phyloP scores from a whole-genome alignment of 1,140 invertebrate genomes.

The Lordiphosa stackelbergi region DNA sequence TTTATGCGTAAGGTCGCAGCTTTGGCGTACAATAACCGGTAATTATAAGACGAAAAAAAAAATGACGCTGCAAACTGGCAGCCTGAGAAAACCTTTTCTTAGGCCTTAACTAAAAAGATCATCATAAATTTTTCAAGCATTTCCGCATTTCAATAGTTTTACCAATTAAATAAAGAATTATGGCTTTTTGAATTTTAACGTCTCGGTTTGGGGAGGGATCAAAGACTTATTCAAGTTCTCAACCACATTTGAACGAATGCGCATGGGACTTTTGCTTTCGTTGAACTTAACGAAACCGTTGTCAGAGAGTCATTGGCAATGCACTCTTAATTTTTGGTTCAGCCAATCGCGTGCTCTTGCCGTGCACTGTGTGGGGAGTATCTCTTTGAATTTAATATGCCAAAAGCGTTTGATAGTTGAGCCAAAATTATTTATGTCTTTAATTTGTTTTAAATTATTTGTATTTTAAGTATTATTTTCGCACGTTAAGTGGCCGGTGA shows the following conservation, averaged over 20 bases:
- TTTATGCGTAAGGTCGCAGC: conserved; percentile 71
- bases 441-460: conserved; percentile 11
- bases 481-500: not conserved
- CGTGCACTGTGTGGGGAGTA: conserved; percentile 4
- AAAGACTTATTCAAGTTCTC: conserved; percentile 42
- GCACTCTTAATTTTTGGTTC: conserved; percentile 8
- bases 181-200: conserved; percentile 38
- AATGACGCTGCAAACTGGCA: conserved; percentile 59
- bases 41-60: conserved; percentile 57
- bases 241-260: conserved; percentile 47
- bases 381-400: conserved; percentile 20
- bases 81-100: conserved; percentile 52
- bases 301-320: conserved; percentile 9
- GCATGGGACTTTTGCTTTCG: conserved; percentile 49
- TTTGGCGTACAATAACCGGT: conserved; percentile 68
- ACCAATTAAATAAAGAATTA: conserved; percentile 22
- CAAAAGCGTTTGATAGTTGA: conserved; percentile 10
- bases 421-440: too few relatives aligned
- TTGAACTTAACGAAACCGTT: conserved; percentile 37
- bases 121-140: conserved; percentile 56
- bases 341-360: conserved; percentile 1
- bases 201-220: not conserved
- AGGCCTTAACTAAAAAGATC: conserved; percentile 11
- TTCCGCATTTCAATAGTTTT: conserved; percentile 60
- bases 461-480: conserved; percentile 15